Evolutionary conservation across 1,140 invertebrate genomes (phyloP), one percentile per base, ranked within the genome.

Genomic region (Zaprionus nigranus): DNA sequence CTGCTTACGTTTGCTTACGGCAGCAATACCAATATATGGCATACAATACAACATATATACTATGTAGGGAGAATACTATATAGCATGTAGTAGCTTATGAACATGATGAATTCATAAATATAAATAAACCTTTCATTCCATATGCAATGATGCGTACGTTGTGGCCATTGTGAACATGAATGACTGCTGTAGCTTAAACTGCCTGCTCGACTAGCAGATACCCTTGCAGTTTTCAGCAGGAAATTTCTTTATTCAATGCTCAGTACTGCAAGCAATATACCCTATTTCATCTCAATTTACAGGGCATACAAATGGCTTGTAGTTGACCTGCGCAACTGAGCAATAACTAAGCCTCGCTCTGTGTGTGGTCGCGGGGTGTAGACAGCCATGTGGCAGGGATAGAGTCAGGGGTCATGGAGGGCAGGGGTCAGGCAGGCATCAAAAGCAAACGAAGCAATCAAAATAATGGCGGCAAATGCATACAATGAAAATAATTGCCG

Each of bases 401-500:
- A 7, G 64, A 12, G 53, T 5, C 6, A n/a, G 40, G 34, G 15
- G 12, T 20, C 5, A 26, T 3, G 12, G 28, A 15, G 40, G 13
- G 2, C 15, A n/a, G 40, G 6, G 40, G 40, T n/a, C 13, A 20
- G 34, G 36, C 17, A 66, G 64, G 60, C 60, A 59, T 64, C 73
- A 71, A 65, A 81, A 86, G 83, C 83, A 87, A 87, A 78, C 83
- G 84, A 79, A 80, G 84, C 78, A 88, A 88, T 88, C 84, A 88
- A 83, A 83, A 83, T 88, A 88, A 88, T 88, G 78, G 73, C 71
- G 81, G 64, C 81, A 83, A 88, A 81, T 88, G 84, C 84, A 88
- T 83, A 83, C 81, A 88, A 87, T 78, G 75, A 83, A 83, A 88
- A 88, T 83, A 88, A 83, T 83, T 88, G 84, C 81, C 78, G 84